phyloP scores from a whole-genome alignment of 2,113 vertebrate genomes.

The Poeciliopsis occidentalis region DNA sequence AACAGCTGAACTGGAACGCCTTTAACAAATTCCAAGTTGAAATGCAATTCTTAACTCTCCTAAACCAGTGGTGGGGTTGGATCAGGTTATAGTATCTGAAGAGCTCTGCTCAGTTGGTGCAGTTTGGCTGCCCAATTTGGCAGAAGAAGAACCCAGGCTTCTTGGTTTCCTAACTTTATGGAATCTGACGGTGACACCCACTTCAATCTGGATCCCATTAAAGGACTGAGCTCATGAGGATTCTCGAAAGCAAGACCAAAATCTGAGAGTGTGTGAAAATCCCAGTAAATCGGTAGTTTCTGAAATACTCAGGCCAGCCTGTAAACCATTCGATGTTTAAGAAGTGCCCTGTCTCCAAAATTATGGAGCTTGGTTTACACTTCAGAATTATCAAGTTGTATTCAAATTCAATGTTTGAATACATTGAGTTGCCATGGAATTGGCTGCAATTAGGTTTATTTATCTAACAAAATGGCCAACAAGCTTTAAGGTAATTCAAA shows the following conservation, averaged over 20 bases:
- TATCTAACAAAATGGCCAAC: neutral
- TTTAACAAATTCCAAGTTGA: neutral
- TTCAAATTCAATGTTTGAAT: no score
- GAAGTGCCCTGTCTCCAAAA: neutral
- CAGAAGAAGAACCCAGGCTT: conserved; percentile 59
- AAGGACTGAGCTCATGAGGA: conserved; percentile 79
- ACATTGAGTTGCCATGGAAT: neutral
- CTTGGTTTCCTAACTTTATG: conserved; percentile 26
- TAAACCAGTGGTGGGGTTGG: conserved; percentile 46
- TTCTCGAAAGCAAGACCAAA: conserved; percentile 43
- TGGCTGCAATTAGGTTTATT: neutral
- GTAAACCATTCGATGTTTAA: neutral
- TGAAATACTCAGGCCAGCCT: no score
- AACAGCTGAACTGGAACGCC: neutral
- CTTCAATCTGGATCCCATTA: conserved; percentile 87
- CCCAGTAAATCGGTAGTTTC: no score
- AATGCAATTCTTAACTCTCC: conserved; percentile 4
- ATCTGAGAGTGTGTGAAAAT: conserved; percentile 12
- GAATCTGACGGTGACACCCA: conserved; percentile 84
- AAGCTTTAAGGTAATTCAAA: neutral
- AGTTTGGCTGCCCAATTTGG: conserved; percentile 57
- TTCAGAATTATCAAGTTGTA: neutral
- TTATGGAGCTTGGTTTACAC: neutral
- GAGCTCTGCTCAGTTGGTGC: conserved; percentile 60
- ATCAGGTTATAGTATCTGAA: conserved; percentile 10